Base-by-base conservation (phyloP, 2,888 invertebrate genomes). In the Sicus ferrugineus region DNA sequence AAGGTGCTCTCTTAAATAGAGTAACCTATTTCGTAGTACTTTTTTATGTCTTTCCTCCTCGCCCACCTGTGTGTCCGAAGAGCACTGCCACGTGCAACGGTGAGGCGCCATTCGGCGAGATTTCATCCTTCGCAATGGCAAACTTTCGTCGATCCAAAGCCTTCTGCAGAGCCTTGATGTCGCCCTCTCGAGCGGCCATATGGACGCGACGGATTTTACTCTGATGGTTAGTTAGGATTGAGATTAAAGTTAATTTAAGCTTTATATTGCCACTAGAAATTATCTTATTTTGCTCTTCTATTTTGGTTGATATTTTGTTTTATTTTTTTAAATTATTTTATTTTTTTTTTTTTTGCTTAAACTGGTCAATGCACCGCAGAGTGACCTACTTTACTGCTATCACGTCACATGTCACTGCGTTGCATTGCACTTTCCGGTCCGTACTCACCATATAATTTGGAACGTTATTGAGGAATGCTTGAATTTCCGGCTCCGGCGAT, bases 71-170 rank as follows among this genome's bases (percentile, higher is more conserved):
- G 85, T 93, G 92, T 30, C 94, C 94, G 84, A 93, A 93, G 72
- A 94, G 87, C 0, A 93, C 92, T 1, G 95, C 95, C 14, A 94
- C 92, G 83, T 96, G 96, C 70, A 96, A 87, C 0, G 96, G 94
- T 3, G 95, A 93, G 23, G 94, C 91, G 2, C 95, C 94, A 77
- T 93, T 90, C 0, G 93, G 90, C n/a, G 93, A 93, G 74, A 90
- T 88, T 71, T 92, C 90, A 83, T 97, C 95, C 76, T 93, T 90
- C 23, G 96, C 96, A 72, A 95, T 90, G 1, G 95, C 96, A 82
- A 97, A 93, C 88, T 95, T 95, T 80, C 96, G 91, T 75, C 96
- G 87, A 85, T 97, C 94, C 78, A 96, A 84, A 1, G 95, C 91
- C 75, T 93, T 90, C 85, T 95, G 95, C 67, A 97, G 87, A 77